These are phyloP conservation scores for Heptranchias perlo DNA, from an alignment of 2,113 vertebrate species.

Conservation along the genomic window DNA sequence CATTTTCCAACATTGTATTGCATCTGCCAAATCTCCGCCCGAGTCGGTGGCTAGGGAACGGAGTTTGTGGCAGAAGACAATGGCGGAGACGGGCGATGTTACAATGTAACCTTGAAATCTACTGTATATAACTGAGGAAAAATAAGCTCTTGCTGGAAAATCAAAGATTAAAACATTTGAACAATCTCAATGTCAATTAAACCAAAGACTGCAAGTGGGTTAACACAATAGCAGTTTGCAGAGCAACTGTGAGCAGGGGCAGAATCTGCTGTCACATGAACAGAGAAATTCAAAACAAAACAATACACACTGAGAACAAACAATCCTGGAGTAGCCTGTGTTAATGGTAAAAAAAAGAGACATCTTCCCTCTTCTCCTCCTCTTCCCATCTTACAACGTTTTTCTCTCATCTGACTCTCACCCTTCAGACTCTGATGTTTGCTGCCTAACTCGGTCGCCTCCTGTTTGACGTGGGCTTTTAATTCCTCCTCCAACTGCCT, in stretches of 20 bases:
- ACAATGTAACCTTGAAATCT: too few species aligned
- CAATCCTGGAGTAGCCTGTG: too few species aligned
- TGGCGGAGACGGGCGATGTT: too few species aligned
- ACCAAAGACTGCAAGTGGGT: background rate
- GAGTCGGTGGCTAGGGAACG: too few species aligned
- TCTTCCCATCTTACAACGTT: background rate
- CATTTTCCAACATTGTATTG: too few species aligned
- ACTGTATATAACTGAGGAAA: background rate
- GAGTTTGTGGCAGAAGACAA: too few species aligned
- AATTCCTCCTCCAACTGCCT: background rate
- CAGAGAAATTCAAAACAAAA: background rate
- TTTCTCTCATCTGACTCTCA: background rate
- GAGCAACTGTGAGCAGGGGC: background rate
- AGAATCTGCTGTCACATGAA: background rate
- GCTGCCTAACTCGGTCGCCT: background rate
- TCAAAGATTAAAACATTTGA: background rate
- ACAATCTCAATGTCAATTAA: background rate
- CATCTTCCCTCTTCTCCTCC: too few species aligned
- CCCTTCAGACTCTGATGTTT: background rate
- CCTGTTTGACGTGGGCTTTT: background rate
- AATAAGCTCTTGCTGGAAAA: background rate
- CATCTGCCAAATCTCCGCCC: too few species aligned
- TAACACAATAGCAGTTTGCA: background rate
- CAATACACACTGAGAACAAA: too few species aligned
- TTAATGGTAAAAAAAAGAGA: too few species aligned